These are phyloP conservation scores for Drosophila putrida DNA, from an alignment of 2,888 invertebrate species.

Conservation along the genomic window DNA sequence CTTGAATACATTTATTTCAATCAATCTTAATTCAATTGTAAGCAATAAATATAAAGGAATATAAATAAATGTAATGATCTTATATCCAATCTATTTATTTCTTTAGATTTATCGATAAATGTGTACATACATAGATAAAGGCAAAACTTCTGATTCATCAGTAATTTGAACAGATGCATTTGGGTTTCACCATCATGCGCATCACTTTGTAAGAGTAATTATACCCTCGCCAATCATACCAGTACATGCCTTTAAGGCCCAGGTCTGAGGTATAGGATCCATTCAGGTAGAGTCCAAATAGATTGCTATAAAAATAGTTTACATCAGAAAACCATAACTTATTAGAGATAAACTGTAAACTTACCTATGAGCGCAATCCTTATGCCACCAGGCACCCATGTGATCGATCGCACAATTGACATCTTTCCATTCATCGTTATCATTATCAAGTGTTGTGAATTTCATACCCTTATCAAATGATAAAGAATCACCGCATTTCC, in stretches of 20 bases:
- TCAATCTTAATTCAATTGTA: too few species aligned
- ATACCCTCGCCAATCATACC: background rate
- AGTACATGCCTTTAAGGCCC: conserved; percentile 5
- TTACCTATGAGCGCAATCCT: conserved; percentile 86
- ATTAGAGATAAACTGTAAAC: background rate
- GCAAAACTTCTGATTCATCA: too few species aligned
- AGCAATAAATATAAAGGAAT: conserved; percentile 29
- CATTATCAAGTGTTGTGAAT: too few species aligned
- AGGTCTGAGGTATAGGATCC: background rate
- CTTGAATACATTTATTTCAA: too few species aligned
- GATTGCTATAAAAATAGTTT: conserved; percentile 1
- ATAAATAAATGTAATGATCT: conserved; percentile 21
- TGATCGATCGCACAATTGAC: conserved; percentile 89
- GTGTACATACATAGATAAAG: conserved; percentile 2
- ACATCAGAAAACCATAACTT: background rate
- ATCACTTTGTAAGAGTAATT: conserved; percentile 17
- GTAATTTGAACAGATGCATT: background rate
- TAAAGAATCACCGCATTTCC: too few species aligned
- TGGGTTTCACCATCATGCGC: too few species aligned
- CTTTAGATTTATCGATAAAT: background rate
- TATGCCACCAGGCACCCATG: conserved; percentile 91
- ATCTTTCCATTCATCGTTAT: conserved; percentile 88
- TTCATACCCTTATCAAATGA: too few species aligned
- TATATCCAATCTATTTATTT: background rate
- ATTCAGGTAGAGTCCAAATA: conserved; percentile 19